phyloP scores from a whole-genome alignment of 2,113 vertebrate genomes.

The Pimephales promelas region DNA sequence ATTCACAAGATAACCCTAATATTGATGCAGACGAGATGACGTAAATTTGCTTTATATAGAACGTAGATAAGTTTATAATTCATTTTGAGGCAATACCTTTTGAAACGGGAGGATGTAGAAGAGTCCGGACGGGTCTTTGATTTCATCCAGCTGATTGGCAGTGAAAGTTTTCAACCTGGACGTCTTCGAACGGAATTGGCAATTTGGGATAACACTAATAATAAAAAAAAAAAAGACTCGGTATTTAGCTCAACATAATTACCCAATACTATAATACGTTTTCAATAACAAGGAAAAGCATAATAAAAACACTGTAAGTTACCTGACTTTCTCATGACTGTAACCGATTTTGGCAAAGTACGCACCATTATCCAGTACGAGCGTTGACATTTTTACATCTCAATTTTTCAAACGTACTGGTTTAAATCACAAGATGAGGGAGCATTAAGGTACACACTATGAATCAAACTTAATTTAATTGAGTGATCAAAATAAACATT shows the following conservation, averaged over 20 bases:
- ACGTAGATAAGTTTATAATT: background rate
- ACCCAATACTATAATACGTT: too few relatives aligned
- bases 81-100: constrained; percentile 77
- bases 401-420: background rate
- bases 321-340: constrained; percentile 89
- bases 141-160: constrained; percentile 96
- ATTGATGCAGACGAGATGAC: background rate
- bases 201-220: constrained; percentile 96
- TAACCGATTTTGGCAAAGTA: constrained; percentile 94
- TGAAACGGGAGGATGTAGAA: constrained; percentile 98
- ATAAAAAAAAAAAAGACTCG: background rate
- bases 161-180: constrained; percentile 97
- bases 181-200: constrained; percentile 96
- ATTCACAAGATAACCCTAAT: constrained; percentile 93
- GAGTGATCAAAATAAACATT: background rate
- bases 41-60: background rate
- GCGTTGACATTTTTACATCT: constrained; percentile 80
- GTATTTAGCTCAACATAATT: background rate
- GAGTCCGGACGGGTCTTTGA: constrained; percentile 96
- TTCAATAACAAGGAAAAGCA: background rate
- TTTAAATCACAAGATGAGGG: background rate
- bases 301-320: constrained; percentile 31
- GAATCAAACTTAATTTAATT: background rate
- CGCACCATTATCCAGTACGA: constrained; percentile 95
- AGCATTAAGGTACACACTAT: background rate